Conservation (phyloP, 92 coral and sea anemone genomes). For the Porites rus region DNA sequence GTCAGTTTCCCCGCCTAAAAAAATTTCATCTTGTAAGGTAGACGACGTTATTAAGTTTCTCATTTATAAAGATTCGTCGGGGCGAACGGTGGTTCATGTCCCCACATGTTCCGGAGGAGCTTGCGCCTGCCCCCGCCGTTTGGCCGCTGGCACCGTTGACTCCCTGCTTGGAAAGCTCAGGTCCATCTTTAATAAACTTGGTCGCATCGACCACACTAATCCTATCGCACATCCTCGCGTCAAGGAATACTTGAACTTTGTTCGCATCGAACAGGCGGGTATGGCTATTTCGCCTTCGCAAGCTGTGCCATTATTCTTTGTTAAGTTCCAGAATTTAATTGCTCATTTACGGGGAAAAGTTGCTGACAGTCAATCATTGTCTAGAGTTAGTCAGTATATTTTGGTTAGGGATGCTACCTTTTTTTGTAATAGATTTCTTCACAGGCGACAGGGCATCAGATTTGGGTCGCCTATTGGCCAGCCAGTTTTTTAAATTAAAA, state of each 20-base stretch:
- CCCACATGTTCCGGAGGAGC: not conserved
- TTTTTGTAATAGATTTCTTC: no score
- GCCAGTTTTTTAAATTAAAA: slow-evolving; percentile 18
- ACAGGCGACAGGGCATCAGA: slow-evolving; percentile 29
- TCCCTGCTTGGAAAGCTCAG: slow-evolving; percentile 49
- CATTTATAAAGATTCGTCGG: slow-evolving; percentile 36
- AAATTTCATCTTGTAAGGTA: slow-evolving; percentile 28
- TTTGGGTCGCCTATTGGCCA: slow-evolving; percentile 46
- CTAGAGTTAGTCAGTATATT: slow-evolving; percentile 1
- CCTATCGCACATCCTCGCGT: slow-evolving; percentile 21
- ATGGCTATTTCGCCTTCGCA: no score
- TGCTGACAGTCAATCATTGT: not conserved
- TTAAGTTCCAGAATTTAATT: not conserved
- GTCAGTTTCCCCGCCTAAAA: not conserved
- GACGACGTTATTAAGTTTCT: slow-evolving; percentile 56
- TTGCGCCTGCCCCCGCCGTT: slow-evolving; percentile 29
- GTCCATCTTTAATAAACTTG: slow-evolving; percentile 39
- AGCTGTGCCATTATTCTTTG: no score
- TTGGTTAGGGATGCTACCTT: no score
- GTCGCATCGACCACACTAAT: slow-evolving; percentile 20
- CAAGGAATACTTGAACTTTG: slow-evolving; percentile 10
- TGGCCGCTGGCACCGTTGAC: slow-evolving; percentile 47
- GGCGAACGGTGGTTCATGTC: slow-evolving; percentile 37
- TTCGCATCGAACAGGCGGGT: no score
- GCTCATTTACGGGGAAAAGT: not conserved